phyloP scores from a whole-genome alignment of 2,113 vertebrate genomes.

The Oophaga pumilio region DNA sequence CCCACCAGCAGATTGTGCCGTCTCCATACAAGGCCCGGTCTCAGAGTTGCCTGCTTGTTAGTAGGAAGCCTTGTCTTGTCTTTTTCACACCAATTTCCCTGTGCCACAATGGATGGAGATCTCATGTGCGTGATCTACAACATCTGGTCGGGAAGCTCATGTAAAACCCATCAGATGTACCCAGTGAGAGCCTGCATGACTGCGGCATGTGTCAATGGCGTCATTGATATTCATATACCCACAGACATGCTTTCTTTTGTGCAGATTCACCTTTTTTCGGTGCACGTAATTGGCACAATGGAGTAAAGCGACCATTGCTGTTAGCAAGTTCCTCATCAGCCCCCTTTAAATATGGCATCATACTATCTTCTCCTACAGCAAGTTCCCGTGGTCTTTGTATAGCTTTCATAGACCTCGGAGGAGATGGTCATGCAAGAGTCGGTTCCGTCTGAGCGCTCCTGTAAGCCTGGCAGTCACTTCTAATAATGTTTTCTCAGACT shows the following conservation, averaged over 20 bases:
- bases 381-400: not conserved
- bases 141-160: conserved; percentile 29
- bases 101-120: not conserved
- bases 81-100: conserved; percentile 17
- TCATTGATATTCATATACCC: not conserved
- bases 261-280: not conserved
- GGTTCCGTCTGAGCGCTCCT: not conserved
- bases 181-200: not conserved
- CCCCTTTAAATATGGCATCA: not conserved
- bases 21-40: conserved; percentile 36
- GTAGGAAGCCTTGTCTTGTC: conserved; percentile 13
- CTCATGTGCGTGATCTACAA: not conserved
- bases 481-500: not conserved
- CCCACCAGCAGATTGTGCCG: not conserved
- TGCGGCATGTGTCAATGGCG: not conserved
- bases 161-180: not conserved
- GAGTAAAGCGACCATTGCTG: not conserved
- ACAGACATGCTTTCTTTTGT: not conserved
- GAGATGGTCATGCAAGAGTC: not conserved
- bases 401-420: not conserved
- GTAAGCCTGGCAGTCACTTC: not conserved
- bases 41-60: conserved; percentile 21
- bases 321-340: not conserved
- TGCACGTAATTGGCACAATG: not conserved
- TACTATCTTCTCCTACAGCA: not conserved